These are phyloP conservation scores for Orientallactaga sibirica DNA, from an alignment of 2,797 vertebrate species.

Conservation along the genomic window DNA sequence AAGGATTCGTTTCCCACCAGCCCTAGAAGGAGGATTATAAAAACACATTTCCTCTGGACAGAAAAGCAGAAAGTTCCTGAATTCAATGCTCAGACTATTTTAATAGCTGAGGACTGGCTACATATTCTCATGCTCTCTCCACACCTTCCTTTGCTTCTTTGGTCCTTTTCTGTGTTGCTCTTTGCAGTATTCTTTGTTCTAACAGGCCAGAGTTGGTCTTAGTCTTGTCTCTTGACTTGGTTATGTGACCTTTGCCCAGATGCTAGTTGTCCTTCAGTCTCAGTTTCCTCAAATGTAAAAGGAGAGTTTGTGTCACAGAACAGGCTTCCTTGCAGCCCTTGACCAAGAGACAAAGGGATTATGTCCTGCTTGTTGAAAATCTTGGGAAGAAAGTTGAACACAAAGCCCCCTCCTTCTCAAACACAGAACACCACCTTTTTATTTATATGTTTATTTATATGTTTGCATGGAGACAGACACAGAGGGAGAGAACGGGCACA, in stretches of 20 bases:
- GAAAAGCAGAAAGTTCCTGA: not conserved
- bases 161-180: not conserved
- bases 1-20: constrained; percentile 85
- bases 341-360: fast-evolving
- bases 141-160: not conserved
- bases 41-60: constrained; percentile 36
- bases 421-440: too few species aligned
- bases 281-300: not conserved
- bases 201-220: not conserved
- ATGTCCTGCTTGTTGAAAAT: not conserved
- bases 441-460: too few species aligned
- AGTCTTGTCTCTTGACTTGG: constrained; percentile 11
- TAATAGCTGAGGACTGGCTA: not conserved
- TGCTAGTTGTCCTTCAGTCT: not conserved
- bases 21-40: constrained; percentile 79
- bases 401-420: not conserved
- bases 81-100: not conserved
- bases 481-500: too few species aligned
- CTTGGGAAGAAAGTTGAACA: not conserved
- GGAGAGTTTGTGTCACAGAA: not conserved
- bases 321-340: too few species aligned
- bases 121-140: not conserved
- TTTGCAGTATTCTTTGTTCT: too few species aligned
- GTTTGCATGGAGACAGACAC: too few species aligned
- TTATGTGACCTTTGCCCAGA: not conserved